phyloP scores from a whole-genome alignment of 1,140 invertebrate species.

The Neotoxoptera formosana region DNA sequence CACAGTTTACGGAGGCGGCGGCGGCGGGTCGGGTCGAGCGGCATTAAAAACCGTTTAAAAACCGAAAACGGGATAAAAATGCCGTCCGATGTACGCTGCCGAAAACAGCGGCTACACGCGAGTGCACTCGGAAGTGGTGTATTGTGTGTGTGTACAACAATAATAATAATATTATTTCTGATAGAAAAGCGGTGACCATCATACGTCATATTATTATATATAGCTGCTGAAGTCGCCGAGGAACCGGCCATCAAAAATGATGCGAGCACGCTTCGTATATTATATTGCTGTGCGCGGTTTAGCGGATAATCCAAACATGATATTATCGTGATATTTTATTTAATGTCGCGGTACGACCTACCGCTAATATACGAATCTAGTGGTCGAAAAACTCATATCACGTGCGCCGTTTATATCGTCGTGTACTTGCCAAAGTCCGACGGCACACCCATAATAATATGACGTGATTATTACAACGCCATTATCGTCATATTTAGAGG shows the following conservation, averaged over 20 bases:
- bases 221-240: neutral
- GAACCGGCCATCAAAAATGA: neutral
- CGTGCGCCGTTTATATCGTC: neutral
- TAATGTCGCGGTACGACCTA: neutral
- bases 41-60: slow-evolving; percentile 54
- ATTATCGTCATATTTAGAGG: neutral
- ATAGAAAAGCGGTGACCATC: neutral
- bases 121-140: neutral
- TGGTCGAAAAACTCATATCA: neutral
- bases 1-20: no score
- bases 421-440: neutral
- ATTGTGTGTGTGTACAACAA: no score
- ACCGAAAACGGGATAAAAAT: neutral
- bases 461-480: neutral
- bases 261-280: neutral
- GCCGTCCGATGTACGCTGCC: neutral
- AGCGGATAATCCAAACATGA: neutral
- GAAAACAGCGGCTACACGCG: neutral
- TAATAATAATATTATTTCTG: neutral
- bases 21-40: neutral
- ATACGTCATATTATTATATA: no score
- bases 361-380: neutral
- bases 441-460: neutral
- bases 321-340: neutral
- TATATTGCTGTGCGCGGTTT: neutral